Evolutionary conservation across 2,113 vertebrate species (phyloP).

Genomic region (Saimiri boliviensis): DNA sequence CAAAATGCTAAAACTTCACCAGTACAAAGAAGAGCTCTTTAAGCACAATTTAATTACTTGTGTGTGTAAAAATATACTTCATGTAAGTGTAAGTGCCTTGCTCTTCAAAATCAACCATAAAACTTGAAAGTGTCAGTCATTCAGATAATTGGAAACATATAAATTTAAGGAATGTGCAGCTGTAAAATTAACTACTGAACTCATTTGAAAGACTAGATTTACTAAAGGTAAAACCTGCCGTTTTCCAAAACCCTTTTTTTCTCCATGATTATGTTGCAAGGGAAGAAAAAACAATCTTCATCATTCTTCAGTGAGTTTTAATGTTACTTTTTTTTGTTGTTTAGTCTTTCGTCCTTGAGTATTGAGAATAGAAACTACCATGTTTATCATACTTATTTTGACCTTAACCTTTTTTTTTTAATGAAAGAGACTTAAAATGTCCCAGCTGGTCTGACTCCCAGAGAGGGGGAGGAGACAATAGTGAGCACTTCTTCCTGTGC

Average conservation of each 20-base stretch:
- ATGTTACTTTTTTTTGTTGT: conserved; percentile 81
- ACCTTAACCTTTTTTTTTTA: conserved; percentile 86
- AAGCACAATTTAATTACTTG: conserved; percentile 67
- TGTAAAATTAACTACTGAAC: conserved; percentile 79
- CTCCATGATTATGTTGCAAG: conserved; percentile 65
- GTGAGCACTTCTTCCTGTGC: conserved; percentile 72
- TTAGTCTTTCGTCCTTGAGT: conserved; percentile 85
- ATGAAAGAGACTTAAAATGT: conserved; percentile 89
- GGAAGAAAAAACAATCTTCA: conserved; percentile 53
- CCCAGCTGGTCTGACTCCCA: conserved; percentile 83
- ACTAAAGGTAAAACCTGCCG: conserved; percentile 61
- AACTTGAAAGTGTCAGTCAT: conserved; percentile 85
- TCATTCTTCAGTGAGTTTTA: conserved; percentile 79
- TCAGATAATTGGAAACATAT: conserved; percentile 84
- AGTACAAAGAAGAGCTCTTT: conserved; percentile 63
- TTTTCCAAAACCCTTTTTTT: conserved; percentile 63
- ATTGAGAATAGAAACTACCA: conserved; percentile 85
- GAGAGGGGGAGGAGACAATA: conserved; percentile 41
- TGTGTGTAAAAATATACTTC: conserved; percentile 77
- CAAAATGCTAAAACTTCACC: conserved; percentile 52
- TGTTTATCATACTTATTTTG: conserved; percentile 88
- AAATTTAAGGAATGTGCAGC: conserved; percentile 73
- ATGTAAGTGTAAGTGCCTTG: conserved; percentile 71
- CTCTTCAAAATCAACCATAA: conserved; percentile 83
- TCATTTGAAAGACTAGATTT: conserved; percentile 76